Evolutionary conservation across 2,113 vertebrate species (phyloP), one percentile per base, ranked within the genome.

Genomic region (Octodon degus): DNA sequence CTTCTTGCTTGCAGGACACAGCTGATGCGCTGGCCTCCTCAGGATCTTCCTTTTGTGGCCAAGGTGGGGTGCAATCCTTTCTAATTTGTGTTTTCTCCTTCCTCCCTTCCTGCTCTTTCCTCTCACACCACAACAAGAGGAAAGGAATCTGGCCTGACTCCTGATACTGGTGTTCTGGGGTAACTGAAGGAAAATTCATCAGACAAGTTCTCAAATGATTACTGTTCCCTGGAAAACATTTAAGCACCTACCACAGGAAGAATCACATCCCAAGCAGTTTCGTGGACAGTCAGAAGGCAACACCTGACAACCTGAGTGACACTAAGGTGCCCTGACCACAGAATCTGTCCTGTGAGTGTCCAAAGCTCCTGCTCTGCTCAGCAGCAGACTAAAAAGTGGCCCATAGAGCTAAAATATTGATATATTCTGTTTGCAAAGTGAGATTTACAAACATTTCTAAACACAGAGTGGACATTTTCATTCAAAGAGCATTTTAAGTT

Each of bases 51-150:
- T 17, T 19, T 25, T 16, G 5, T 9, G 3, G 14, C 3, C 14
- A 12, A 25, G 7, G 16, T 25, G 13, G 0, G 16, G 8, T 25
- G 16, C 11, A 9, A 32, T 17, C 27, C 24, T 40, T 5, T 12
- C 32, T 79, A 20, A 50, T 53, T 85, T 50, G 79, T 1, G n/a
- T 67, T 90, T 76, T 83, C 16, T 93, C 30, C 77, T 37, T 88
- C 32, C 6, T 86, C 22, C 5, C 3, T 60, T 84, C 24, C 47
- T 32, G 80, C 34, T 43, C 68, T 86, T 50, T 74, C 53, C 9
- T 76, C 53, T 68, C 40, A 34, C 12, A 5, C 32, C 14, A n/a
- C 34, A 43, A 86, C 27, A 58, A 89, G 83, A 67, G 70, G 60
- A 43, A 34, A 65, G 70, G 34, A 50, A 50, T 12, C 24, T 47